These are phyloP conservation scores for Heliconius hortense DNA, from an alignment of 2,888 invertebrate genomes.

Conservation along the genomic window DNA sequence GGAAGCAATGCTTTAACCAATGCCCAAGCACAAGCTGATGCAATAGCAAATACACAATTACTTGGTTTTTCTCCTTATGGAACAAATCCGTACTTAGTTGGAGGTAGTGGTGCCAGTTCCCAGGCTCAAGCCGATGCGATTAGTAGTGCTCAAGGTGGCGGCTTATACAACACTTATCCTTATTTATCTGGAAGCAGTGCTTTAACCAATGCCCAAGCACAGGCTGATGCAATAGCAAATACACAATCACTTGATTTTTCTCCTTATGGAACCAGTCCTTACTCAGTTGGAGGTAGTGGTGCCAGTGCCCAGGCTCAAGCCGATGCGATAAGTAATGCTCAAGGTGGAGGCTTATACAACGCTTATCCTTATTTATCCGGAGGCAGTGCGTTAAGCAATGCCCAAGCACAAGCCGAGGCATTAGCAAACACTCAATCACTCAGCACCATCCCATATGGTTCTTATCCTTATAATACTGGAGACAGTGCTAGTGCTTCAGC, in stretches of 20 bases:
- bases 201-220: conserved; percentile 20
- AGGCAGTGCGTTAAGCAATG: conserved; percentile 19
- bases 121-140: conserved; percentile 28
- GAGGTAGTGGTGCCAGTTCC: background rate
- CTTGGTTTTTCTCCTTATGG: conserved; percentile 4
- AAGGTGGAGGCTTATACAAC: conserved; percentile 9
- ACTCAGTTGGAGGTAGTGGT: conserved; percentile 8
- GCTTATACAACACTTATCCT: conserved; percentile 19
- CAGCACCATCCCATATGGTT: background rate
- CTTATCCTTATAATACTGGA: conserved; percentile 16
- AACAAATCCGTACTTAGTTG: conserved; percentile 10
- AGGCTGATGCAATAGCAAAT: conserved; percentile 23
- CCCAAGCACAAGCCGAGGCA: conserved; percentile 28
- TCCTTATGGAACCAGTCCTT: conserved; percentile 4
- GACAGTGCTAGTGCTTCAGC: background rate
- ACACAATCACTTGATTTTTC: conserved; percentile 1
- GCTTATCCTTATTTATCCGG: conserved; percentile 1
- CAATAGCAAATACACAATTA: conserved; percentile 29
- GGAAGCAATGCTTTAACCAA: conserved; percentile 16
- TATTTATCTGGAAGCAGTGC: conserved; percentile 3
- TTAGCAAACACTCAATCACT: conserved; percentile 23
- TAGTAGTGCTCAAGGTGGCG: conserved; percentile 15
- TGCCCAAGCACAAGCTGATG: conserved; percentile 26
- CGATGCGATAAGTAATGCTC: conserved; percentile 14
- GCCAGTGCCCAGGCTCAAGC: conserved; percentile 23